Conservation (phyloP, 2,888 invertebrate species). For the Dendrolimus pini region DNA sequence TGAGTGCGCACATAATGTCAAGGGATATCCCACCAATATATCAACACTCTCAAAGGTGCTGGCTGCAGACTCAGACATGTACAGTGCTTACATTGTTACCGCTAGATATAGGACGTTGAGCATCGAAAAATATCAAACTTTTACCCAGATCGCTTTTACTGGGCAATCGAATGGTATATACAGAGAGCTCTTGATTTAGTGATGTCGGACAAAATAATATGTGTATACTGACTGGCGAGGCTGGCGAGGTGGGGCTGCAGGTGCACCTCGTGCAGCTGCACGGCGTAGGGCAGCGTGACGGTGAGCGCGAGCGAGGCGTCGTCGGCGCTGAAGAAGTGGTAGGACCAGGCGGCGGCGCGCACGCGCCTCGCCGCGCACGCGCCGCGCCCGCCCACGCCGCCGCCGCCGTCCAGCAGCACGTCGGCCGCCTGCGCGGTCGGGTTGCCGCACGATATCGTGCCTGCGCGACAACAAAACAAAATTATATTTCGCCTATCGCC, state of each 20-base stretch:
- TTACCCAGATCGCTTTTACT: no score
- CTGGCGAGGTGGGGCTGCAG: constrained; percentile 91
- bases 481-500: neutral
- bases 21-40: no score
- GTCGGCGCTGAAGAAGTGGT: constrained; percentile 93
- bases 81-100: no score
- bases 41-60: no score
- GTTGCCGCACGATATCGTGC: constrained; percentile 86
- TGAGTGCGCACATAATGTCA: no score
- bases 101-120: no score
- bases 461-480: constrained; percentile 29
- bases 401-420: constrained; percentile 85
- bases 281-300: constrained; percentile 91
- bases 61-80: no score
- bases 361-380: constrained; percentile 87
- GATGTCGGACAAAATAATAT: no score
- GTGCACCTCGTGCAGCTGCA: constrained; percentile 91
- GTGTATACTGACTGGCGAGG: constrained; percentile 79
- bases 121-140: no score
- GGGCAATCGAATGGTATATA: no score
- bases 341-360: constrained; percentile 95
- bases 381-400: constrained; percentile 75
- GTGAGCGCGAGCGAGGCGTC: constrained; percentile 92
- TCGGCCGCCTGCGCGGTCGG: constrained; percentile 93
- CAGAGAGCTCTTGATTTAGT: no score